Evolutionary conservation across 92 coral and sea anemone genomes (phyloP).

Genomic region (Scolanthus callimorphus): DNA sequence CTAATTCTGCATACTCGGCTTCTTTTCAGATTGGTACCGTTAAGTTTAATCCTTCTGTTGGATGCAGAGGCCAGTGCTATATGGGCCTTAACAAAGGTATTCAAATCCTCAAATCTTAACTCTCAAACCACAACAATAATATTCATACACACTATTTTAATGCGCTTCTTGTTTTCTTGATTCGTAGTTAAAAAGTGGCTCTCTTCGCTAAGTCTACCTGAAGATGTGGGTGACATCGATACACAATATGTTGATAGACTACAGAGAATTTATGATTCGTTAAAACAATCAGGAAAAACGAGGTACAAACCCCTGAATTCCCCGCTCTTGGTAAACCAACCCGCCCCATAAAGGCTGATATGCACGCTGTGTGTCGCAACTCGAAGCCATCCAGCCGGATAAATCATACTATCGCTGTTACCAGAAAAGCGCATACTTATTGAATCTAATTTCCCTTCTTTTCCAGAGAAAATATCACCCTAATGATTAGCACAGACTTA

Average conservation of each 20-base stretch:
- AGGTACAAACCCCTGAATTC: conserved; percentile 46
- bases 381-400: no score
- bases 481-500: conserved; percentile 80
- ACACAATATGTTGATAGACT: conserved; percentile 62
- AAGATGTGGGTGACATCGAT: conserved; percentile 73
- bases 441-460: neutral
- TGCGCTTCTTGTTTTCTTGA: neutral
- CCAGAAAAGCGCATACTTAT: no score
- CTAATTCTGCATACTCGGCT: neutral
- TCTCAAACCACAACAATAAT: no score
- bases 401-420: no score
- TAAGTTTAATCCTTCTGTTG: conserved; percentile 65
- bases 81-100: conserved; percentile 63
- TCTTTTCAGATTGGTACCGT: conserved; percentile 72
- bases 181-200: conserved; percentile 56
- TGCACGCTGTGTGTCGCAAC: no score
- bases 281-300: conserved; percentile 57
- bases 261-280: conserved; percentile 64
- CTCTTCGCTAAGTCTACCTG: conserved; percentile 67
- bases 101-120: no score
- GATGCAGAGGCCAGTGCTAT: conserved; percentile 75
- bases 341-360: no score
- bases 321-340: no score
- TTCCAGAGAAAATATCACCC: conserved; percentile 63
- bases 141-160: no score